Evolutionary conservation across 2,888 invertebrate species (phyloP).

Genomic region (Pyrrhosoma nymphula): DNA sequence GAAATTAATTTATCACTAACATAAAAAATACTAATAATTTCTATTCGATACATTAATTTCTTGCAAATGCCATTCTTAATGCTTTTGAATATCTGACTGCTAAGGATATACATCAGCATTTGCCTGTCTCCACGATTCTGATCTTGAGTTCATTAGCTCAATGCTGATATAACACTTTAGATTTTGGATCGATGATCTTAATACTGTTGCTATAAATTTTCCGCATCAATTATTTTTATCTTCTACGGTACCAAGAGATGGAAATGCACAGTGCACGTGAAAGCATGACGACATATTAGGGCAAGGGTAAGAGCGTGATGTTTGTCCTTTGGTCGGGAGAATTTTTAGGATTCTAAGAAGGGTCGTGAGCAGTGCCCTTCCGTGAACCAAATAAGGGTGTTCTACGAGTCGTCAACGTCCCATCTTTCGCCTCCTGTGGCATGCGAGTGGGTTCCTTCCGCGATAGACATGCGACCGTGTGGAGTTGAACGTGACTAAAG

Average conservation of each 20-base stretch:
- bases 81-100: no score
- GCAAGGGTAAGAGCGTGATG: not conserved
- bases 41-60: no score
- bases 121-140: no score
- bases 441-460: not conserved
- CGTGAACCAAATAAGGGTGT: constrained; percentile 2
- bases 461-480: not conserved
- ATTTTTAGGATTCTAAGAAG: not conserved
- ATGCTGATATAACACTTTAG: no score
- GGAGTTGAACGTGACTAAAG: not conserved
- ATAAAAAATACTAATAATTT: no score
- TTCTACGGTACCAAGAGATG: not conserved
- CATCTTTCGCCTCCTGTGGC: not conserved
- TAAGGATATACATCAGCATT: no score
- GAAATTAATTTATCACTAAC: no score
- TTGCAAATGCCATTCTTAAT: no score
- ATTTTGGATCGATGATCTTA: no score
- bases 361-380: not conserved
- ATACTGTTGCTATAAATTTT: not conserved
- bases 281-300: not conserved
- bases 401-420: not conserved
- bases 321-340: not conserved
- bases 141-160: no score
- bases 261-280: not conserved
- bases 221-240: not conserved